These are phyloP conservation scores for Drosophila neotestacea DNA, from an alignment of 2,888 invertebrate species.

Conservation along the genomic window DNA sequence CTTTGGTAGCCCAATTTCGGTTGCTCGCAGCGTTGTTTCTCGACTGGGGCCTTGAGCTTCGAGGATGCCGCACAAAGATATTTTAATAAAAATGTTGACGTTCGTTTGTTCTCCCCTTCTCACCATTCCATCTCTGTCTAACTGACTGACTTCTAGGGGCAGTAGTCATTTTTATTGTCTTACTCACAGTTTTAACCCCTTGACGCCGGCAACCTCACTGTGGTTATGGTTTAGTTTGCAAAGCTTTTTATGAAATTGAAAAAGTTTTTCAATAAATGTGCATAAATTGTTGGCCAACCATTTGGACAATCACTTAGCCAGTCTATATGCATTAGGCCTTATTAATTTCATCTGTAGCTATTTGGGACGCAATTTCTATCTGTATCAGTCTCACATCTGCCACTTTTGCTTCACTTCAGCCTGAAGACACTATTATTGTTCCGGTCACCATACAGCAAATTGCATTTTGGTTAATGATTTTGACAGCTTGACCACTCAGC, in stretches of 20 bases:
- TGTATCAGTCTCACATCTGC: conserved; percentile 1
- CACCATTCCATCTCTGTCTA: background rate
- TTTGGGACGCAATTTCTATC: conserved; percentile 9
- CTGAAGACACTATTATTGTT: conserved; percentile 13
- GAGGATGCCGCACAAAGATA: conserved; percentile 32
- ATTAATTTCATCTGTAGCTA: conserved; percentile 38
- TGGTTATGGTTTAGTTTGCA: conserved; percentile 49
- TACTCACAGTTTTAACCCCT: conserved; percentile 64
- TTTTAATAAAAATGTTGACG: conserved; percentile 64
- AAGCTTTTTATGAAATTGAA: conserved; percentile 80
- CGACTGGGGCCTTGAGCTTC: conserved; percentile 52
- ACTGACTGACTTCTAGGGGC: conserved; percentile 10
- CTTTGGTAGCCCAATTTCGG: conserved; percentile 75
- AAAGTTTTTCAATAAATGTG: conserved; percentile 83
- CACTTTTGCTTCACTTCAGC: conserved; percentile 5
- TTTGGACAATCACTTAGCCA: conserved; percentile 20
- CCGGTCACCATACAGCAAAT: conserved; percentile 34
- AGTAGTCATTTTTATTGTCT: conserved; percentile 62
- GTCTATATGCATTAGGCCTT: conserved; percentile 34
- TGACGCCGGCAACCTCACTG: conserved; percentile 36
- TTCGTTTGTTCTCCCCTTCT: conserved; percentile 7
- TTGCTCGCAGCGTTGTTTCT: conserved; percentile 60
- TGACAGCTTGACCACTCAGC: conserved; percentile 50
- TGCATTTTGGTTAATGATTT: conserved; percentile 54
- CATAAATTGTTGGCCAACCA: conserved; percentile 50